A percentile compares a stretch with the other conserved stretches of the same genome.
These are phyloP conservation scores for Betta splendens DNA, from an alignment of 2,797 vertebrate species.

Conservation along the genomic window DNA sequence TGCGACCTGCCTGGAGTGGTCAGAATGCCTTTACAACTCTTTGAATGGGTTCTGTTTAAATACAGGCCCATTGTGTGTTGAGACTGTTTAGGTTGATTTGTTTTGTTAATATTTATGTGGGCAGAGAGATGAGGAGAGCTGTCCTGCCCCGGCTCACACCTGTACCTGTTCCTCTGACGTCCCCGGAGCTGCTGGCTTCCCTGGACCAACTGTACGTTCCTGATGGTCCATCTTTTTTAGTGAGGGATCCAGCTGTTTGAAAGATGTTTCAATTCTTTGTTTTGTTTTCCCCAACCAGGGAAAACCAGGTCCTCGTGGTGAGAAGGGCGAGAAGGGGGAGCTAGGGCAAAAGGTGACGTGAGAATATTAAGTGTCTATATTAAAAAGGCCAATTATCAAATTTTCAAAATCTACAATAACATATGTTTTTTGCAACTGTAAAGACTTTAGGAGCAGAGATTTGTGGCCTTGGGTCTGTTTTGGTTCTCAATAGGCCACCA, in stretches of 20 bases:
- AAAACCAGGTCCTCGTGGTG: conserved; percentile 80
- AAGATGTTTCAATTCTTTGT: background rate
- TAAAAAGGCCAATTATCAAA: background rate
- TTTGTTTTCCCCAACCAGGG: conserved; percentile 60
- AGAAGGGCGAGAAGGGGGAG: conserved; percentile 79
- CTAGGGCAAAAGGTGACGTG: conserved; percentile 75
- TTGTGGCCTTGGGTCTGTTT: no score
- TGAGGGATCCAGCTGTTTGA: background rate
- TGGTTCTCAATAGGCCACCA: no score
- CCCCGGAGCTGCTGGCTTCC: conserved; percentile 84
- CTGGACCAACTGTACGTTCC: conserved; percentile 85
- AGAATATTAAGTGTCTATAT: background rate
- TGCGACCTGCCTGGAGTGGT: conserved; percentile 91
- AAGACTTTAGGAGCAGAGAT: no score
- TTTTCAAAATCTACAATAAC: no score
- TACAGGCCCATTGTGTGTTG: background rate
- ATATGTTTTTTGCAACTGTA: no score
- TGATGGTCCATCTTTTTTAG: background rate
- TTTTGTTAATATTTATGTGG: no score
- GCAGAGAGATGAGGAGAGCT: conserved; percentile 89
- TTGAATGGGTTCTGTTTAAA: background rate
- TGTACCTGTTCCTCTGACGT: conserved; percentile 85
- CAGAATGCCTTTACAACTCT: conserved; percentile 40
- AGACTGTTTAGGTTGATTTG: background rate
- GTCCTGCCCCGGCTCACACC: conserved; percentile 80